Percentiles rank a stretch among this genome's conserved stretches.
phyloP scores from a whole-genome alignment of 2,888 invertebrate genomes.

The Lamellibrachia columna region DNA sequence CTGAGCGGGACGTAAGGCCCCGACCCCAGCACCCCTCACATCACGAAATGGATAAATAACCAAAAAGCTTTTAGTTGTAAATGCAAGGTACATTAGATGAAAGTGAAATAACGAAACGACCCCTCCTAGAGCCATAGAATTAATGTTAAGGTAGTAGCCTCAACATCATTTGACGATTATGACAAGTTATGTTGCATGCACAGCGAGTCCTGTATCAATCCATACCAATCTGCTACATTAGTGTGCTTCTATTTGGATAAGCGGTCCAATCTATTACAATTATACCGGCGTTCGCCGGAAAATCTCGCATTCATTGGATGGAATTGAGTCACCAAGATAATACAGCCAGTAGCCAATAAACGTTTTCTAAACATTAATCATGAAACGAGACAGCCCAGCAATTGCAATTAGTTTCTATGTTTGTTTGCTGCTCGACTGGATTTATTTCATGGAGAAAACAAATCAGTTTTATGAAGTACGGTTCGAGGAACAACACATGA shows the following conservation, averaged over 20 bases:
- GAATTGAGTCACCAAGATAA: not conserved
- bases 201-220: not conserved
- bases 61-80: not conserved
- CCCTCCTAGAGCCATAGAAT: not conserved
- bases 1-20: too few species aligned
- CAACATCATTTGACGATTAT: not conserved
- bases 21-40: not conserved
- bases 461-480: not conserved
- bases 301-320: not conserved
- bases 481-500: not conserved
- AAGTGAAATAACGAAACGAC: not conserved
- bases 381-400: not conserved
- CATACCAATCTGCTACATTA: slow-evolving; percentile 11
- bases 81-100: not conserved
- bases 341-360: not conserved
- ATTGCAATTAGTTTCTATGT: not conserved
- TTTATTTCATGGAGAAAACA: not conserved
- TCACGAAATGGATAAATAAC: not conserved
- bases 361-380: slow-evolving; percentile 16
- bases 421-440: not conserved
- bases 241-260: not conserved
- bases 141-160: not conserved
- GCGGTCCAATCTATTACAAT: slow-evolving; percentile 9
- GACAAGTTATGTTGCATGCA: not conserved
- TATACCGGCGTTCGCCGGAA: not conserved